Evolutionary conservation across 2,888 invertebrate genomes (phyloP).

Genomic region (Sepiola atlantica): DNA sequence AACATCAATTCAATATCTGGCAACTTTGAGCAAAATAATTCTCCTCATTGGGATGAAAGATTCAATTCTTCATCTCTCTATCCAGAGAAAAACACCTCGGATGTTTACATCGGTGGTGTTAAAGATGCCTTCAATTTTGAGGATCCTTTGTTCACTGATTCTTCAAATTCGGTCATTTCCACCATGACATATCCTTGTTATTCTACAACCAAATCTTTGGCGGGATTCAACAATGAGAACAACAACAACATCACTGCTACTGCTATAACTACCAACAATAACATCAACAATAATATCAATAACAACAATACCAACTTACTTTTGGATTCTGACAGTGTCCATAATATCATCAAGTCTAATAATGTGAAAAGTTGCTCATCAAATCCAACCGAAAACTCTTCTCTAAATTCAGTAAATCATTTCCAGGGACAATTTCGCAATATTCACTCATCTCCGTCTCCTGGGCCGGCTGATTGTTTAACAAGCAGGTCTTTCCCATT

Average conservation of each 20-base stretch:
- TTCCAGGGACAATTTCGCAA: conserved; percentile 39
- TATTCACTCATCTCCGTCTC: conserved; percentile 37
- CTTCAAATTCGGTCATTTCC: background rate
- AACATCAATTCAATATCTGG: conserved; percentile 34
- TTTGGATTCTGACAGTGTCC: conserved; percentile 37
- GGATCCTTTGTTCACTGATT: conserved; percentile 41
- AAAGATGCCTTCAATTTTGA: conserved; percentile 43
- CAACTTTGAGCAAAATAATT: conserved; percentile 48
- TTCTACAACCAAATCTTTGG: conserved; percentile 40
- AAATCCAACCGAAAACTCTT: background rate
- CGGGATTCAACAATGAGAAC: conserved; percentile 37
- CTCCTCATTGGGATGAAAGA: conserved; percentile 46
- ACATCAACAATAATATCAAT: conserved; percentile 24
- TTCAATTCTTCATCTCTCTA: conserved; percentile 44
- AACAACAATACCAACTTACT: conserved; percentile 7
- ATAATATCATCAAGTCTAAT: conserved; percentile 38
- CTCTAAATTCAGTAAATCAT: conserved; percentile 15
- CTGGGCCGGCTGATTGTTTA: conserved; percentile 22
- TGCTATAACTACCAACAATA: background rate
- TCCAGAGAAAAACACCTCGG: conserved; percentile 25
- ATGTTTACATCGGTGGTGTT: conserved; percentile 13
- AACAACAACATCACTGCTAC: background rate
- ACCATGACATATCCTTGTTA: conserved; percentile 39
- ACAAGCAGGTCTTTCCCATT: background rate
- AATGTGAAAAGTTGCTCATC: background rate